Base-by-base conservation (phyloP, 2,888 invertebrate species). In the Gryllus longicercus region DNA sequence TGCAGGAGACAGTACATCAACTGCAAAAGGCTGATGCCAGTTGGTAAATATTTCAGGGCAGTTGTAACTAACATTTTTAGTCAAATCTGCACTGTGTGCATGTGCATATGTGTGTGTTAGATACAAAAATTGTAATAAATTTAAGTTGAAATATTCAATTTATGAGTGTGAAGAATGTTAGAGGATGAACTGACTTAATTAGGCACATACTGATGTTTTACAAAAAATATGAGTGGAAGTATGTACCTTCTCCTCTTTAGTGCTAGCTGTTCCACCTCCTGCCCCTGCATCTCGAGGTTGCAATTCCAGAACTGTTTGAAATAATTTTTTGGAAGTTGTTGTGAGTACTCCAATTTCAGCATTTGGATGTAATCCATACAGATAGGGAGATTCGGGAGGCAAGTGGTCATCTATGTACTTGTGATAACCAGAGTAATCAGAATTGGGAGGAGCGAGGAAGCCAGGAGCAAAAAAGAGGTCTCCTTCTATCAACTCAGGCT, bases 321-420 rank as follows among this genome's bases (percentile, higher is more conserved):
- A 97, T 78, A 98, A 88, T 82, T 92, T 91, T 84, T 97, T 95
- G 0, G 96, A 95, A 0, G 93, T 94, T 0, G 93, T 93, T 0
- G 97, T 96, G 79, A 98, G 88, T 85, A 97, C 96, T 77, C 97
- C 97, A 82, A 98, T 97, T 88, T 98, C 97, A 1, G 98, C 96
- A 86, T 98, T 98, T 0, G 96, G 95, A 88, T 98, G 97, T 25
- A 98, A 88, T 0, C 97, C 97, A 85, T 98, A 98, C 21, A 98
- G 89, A 84, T 94, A 91, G 0, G 98, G 97, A 79, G 95, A 95
- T 88, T 98, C 97, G 0, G 93, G 89, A 0, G 97, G 97, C 50
- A 98, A 87, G 84, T 90, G 91, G 83, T 96, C 95, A 85, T 97
- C 96, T 76, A 98, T 93, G 86, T 97, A 97, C 79, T 89, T 87